Evolutionary conservation across 1,140 invertebrate genomes (phyloP).

Genomic region (Eciton burchellii): DNA sequence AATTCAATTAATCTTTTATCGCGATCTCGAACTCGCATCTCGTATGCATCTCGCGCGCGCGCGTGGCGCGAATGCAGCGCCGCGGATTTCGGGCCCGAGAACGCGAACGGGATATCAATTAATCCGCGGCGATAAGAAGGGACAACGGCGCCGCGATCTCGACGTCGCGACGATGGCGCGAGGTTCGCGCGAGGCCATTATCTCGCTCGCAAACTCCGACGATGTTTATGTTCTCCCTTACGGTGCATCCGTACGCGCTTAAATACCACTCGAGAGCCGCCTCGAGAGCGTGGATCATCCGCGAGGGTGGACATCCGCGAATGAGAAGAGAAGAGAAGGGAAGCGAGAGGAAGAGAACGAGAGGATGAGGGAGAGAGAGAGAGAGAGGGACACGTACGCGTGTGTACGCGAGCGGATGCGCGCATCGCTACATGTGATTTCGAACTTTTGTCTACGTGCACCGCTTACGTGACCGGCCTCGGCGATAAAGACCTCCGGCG

Average conservation of each 20-base stretch:
- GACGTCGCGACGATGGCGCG: background rate
- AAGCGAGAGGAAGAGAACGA: background rate
- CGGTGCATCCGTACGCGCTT: constrained; percentile 46
- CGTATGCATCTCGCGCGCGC: constrained; percentile 34
- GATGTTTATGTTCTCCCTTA: constrained; percentile 32
- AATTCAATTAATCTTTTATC: constrained; percentile 47
- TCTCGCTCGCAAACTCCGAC: background rate
- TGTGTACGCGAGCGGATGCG: constrained; percentile 34
- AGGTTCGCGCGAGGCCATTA: constrained; percentile 44
- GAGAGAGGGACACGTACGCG: constrained; percentile 4
- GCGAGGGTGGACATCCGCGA: background rate
- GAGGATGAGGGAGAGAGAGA: background rate
- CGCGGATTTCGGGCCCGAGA: background rate
- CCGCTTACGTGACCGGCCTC: constrained; percentile 59
- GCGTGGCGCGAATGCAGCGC: constrained; percentile 44
- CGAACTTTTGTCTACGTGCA: constrained; percentile 63
- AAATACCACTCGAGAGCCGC: constrained; percentile 36
- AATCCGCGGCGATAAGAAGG: constrained; percentile 22
- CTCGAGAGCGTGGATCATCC: constrained; percentile 18
- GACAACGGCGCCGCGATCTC: background rate
- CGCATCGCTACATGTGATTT: constrained; percentile 63
- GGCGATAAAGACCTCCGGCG: constrained; percentile 61
- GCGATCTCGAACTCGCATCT: background rate
- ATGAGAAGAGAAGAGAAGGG: background rate
- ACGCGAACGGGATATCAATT: constrained; percentile 37